Evolutionary conservation across 2,113 vertebrate genomes (phyloP).

Genomic region (Rhinopomastus cyanomelas): DNA sequence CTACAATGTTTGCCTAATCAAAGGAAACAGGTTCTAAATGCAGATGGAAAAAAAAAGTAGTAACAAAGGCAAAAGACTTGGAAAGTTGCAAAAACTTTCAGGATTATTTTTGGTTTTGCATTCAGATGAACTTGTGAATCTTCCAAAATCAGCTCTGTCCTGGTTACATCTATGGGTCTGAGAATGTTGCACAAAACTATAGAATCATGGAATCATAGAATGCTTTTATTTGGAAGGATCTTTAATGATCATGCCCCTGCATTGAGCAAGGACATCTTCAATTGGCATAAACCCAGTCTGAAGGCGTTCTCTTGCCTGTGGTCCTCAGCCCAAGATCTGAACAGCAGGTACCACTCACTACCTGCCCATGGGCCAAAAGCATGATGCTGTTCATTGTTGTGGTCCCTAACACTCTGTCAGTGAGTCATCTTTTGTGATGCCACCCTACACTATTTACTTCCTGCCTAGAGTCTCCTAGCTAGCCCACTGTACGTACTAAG

Average conservation of each 20-base stretch:
- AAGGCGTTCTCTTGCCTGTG: too few species aligned
- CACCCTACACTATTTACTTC: rapidly evolving
- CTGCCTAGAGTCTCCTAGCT: neutral
- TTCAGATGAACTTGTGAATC: neutral
- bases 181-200: neutral
- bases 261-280: neutral
- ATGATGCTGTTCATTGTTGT: neutral
- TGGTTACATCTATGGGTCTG: neutral
- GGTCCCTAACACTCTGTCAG: neutral
- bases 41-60: neutral
- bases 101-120: neutral
- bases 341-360: neutral
- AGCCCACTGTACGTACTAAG: neutral
- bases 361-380: neutral
- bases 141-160: neutral
- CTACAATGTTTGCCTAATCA: neutral
- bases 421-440: neutral
- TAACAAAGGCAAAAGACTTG: neutral
- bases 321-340: neutral
- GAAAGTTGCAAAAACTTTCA: neutral
- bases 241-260: rapidly evolving
- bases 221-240: neutral
- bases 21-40: neutral
- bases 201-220: neutral
- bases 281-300: neutral